Evolutionary conservation across 2,888 invertebrate species (phyloP), one percentile per base, ranked within the genome.

Genomic region (Drosophila hawaiiensis): DNA sequence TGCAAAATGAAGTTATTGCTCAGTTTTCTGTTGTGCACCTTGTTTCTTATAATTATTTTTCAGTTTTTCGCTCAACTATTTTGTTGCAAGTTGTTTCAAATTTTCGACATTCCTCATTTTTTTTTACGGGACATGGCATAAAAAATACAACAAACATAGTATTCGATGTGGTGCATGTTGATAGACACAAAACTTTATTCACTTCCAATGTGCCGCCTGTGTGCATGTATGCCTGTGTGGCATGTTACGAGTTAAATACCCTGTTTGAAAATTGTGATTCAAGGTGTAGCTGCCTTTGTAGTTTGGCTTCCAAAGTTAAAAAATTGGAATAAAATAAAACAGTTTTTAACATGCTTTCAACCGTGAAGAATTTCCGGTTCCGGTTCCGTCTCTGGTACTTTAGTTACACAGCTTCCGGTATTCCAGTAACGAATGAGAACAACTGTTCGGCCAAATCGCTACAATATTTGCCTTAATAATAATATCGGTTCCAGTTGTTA

Each of bases 151-250:
- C 62, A 68, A n/a, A 12, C 31, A 54, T 55, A 41, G 54, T 66
- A 73, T 83, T 83, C 73, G 79, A 85, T 83, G 81, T 71, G 65
- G 70, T 72, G 71, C 74, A 66, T 50, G 80, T 88, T 85, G 85
- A 85, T 85, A 89, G 82, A 89, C 84, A 89, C 73, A 73, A 78
- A 87, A 85, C 64, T 84, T 88, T 84, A 88, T 83, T 79, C 73
- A 83, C 80, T 82, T 74, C 58, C 77, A 60, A 61, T 55, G 56
- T 54, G 58, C 43, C 58, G 63, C 58, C 54, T 65, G 25, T 54
- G 55, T 56, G 56, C 41, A 56, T 35, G 33, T 35, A 14, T 35
- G 61, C 59, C 54, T 65, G 35, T 53, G 56, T 47, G 70, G 69
- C 71, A 69, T 69, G 63, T 73, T 52, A 39, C n/a, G 41, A 37